Conservation (phyloP, 2,797 vertebrate genomes). For the Vireo griseus region DNA sequence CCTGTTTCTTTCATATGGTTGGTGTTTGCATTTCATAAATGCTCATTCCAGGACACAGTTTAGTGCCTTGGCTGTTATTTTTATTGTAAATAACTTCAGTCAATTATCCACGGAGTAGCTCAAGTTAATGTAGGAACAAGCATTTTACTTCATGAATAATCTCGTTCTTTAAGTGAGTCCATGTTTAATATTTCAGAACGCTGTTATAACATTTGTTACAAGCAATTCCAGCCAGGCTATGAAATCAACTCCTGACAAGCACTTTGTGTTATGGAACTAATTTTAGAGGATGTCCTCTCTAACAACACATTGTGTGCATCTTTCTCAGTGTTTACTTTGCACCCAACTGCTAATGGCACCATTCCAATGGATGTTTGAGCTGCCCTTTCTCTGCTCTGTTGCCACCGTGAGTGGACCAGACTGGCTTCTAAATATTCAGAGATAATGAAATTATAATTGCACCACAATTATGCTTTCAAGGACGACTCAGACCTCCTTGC, state of each 20-base stretch:
- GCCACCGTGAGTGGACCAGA: not conserved
- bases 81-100: not conserved
- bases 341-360: not conserved
- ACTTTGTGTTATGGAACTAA: not conserved
- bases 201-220: not conserved
- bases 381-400: not conserved
- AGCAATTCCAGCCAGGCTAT: not conserved
- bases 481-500: not conserved
- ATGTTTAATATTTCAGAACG: not conserved
- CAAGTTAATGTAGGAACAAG: not conserved
- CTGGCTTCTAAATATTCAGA: not conserved
- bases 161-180: not conserved
- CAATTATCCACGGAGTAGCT: not conserved
- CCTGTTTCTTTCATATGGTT: not conserved
- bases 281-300: not conserved
- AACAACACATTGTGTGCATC: not conserved
- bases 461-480: not conserved
- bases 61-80: not conserved
- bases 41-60: not conserved
- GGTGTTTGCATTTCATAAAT: not conserved
- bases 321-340: not conserved
- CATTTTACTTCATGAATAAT: not conserved
- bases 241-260: not conserved
- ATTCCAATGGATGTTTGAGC: accelerated
- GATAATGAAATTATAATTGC: not conserved